phyloP scores from a whole-genome alignment of 2,888 invertebrate species.

The Mythimna albipuncta region DNA sequence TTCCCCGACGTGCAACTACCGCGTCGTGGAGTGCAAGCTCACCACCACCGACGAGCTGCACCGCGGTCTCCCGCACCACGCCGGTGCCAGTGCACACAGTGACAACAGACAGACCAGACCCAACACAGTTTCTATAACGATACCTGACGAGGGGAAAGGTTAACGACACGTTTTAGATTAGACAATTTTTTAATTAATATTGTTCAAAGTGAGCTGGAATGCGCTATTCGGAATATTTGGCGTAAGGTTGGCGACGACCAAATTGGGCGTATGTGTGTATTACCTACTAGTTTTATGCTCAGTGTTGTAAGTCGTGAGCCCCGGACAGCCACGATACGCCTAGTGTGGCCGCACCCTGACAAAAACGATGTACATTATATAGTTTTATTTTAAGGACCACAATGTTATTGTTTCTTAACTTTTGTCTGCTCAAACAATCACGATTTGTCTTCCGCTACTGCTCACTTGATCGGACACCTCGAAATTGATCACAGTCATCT shows the following conservation, averaged over 20 bases:
- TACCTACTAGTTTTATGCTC: slow-evolving; percentile 50
- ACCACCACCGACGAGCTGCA: slow-evolving; percentile 86
- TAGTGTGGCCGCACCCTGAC: slow-evolving; percentile 53
- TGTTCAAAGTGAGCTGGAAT: slow-evolving; percentile 69
- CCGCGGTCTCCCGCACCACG: slow-evolving; percentile 70
- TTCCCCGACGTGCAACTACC: slow-evolving; percentile 85
- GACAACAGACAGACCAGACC: slow-evolving; percentile 75
- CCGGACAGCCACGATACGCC: slow-evolving; percentile 54
- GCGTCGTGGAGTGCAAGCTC: slow-evolving; percentile 87
- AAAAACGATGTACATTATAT: slow-evolving; percentile 62
- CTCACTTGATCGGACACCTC: slow-evolving; percentile 68
- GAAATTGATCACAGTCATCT: slow-evolving; percentile 45
- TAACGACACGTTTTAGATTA: slow-evolving; percentile 72
- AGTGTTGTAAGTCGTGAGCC: slow-evolving; percentile 45
- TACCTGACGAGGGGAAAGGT: slow-evolving; percentile 91
- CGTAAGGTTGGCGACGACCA: slow-evolving; percentile 63
- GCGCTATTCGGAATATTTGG: slow-evolving; percentile 62
- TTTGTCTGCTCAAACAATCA: slow-evolving; percentile 77
- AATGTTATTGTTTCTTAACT: slow-evolving; percentile 55
- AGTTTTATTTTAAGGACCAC: slow-evolving; percentile 58
- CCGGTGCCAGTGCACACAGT: slow-evolving; percentile 67
- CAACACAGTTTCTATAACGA: slow-evolving; percentile 91
- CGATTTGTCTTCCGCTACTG: slow-evolving; percentile 85
- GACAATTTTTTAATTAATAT: slow-evolving; percentile 71
- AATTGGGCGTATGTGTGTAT: slow-evolving; percentile 65